phyloP scores from a whole-genome alignment of 2,113 vertebrate species.

The Aix galericulata region DNA sequence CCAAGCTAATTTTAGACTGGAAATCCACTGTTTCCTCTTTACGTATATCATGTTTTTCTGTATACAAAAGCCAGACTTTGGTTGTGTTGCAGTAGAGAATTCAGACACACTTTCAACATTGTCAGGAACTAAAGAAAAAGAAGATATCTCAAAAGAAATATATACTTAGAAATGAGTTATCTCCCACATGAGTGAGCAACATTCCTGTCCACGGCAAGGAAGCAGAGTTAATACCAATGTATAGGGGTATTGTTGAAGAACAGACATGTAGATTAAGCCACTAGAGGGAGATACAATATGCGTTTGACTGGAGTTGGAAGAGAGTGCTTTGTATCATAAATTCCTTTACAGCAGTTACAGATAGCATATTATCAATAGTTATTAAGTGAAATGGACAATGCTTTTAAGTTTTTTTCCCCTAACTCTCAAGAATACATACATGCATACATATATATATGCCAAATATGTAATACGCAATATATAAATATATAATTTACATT shows the following conservation, averaged over 20 bases:
- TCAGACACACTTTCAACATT: neutral
- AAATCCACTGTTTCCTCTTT: neutral
- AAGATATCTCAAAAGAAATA: neutral
- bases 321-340: neutral
- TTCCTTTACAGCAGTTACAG: neutral
- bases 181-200: neutral
- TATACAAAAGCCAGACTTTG: neutral
- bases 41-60: neutral
- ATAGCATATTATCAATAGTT: neutral
- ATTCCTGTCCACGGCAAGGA: neutral
- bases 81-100: neutral
- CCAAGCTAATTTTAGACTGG: neutral
- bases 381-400: neutral
- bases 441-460: neutral
- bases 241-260: neutral
- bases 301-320: neutral
- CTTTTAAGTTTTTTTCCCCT: neutral
- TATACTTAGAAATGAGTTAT: neutral
- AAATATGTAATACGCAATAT: neutral
- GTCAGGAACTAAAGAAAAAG: neutral
- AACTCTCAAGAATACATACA: neutral
- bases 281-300: slow-evolving; percentile 61
- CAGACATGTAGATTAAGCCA: neutral
- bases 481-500: neutral
- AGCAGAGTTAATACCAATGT: neutral